A percentile compares a stretch with the other conserved stretches of the same genome.
Evolutionary conservation across 2,888 invertebrate species (phyloP).

Genomic region (Heliconius sara): DNA sequence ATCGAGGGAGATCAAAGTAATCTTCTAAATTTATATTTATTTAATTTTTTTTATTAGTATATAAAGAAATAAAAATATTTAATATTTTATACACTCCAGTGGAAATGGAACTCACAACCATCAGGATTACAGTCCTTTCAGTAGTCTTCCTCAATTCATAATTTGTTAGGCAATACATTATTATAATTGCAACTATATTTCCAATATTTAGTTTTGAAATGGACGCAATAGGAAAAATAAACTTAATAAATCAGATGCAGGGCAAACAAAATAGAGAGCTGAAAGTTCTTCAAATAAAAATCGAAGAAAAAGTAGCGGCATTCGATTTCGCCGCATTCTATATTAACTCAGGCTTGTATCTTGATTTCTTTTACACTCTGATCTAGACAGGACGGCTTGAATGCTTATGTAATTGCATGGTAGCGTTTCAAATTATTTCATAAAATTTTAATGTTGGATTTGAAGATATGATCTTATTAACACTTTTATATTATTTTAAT

Average conservation of each 20-base stretch:
- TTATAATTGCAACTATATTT: neutral
- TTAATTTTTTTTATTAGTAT: too few relatives aligned
- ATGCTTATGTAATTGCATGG: slow-evolving; percentile 3
- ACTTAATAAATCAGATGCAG: neutral
- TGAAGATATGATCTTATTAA: too few relatives aligned
- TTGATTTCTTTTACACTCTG: slow-evolving; percentile 21
- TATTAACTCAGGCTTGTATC: slow-evolving; percentile 23
- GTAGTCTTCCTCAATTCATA: neutral
- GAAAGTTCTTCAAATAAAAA: slow-evolving; percentile 32
- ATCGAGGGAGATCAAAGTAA: too few relatives aligned
- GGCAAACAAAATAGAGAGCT: slow-evolving; percentile 22
- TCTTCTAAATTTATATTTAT: too few relatives aligned
- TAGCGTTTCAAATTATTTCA: slow-evolving; percentile 4
- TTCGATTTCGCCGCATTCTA: slow-evolving; percentile 25
- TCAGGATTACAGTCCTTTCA: too few relatives aligned
- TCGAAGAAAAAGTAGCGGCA: slow-evolving; percentile 15
- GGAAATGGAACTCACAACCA: too few relatives aligned
- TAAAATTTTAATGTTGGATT: too few relatives aligned
- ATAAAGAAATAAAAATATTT: too few relatives aligned
- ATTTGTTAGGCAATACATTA: neutral
- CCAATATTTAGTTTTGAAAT: neutral
- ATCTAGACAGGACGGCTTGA: slow-evolving; percentile 16
- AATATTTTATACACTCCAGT: too few relatives aligned
- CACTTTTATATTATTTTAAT: too few relatives aligned
- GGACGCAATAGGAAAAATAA: neutral